phyloP scores from a whole-genome alignment of 2,797 vertebrate genomes.

The Tamandua tetradactyla region DNA sequence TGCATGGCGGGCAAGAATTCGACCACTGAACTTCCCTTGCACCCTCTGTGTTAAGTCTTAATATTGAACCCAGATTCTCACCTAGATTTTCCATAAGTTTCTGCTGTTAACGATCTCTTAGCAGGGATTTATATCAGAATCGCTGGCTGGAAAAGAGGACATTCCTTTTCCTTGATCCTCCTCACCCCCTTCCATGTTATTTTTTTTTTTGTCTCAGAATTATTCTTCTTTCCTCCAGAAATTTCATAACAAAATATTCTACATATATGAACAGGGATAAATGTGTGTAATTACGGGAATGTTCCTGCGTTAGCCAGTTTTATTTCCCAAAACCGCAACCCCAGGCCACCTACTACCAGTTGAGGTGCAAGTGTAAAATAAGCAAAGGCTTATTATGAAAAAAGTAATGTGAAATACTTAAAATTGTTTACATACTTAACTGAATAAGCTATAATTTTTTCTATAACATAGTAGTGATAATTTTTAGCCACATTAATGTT shows the following conservation, averaged over 20 bases:
- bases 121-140: not conserved
- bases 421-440: not conserved
- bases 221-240: not conserved
- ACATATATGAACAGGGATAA: not conserved
- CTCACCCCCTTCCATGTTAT: not conserved
- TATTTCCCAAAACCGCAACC: rapidly evolving
- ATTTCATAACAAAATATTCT: not conserved
- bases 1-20: too few species aligned
- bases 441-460: not conserved
- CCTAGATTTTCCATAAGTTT: not conserved
- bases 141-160: not conserved
- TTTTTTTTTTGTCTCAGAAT: not conserved
- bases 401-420: not conserved
- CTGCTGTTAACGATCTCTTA: not conserved
- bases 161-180: not conserved
- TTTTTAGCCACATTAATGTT: not conserved
- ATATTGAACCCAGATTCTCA: not conserved
- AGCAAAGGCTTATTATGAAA: too few species aligned
- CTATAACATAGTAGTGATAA: not conserved
- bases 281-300: not conserved
- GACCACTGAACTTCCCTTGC: too few species aligned
- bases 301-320: not conserved
- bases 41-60: too few species aligned
- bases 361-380: not conserved
- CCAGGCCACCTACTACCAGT: not conserved